These are phyloP conservation scores for Euleptes europaea DNA, from an alignment of 2,113 vertebrate genomes.

Conservation along the genomic window DNA sequence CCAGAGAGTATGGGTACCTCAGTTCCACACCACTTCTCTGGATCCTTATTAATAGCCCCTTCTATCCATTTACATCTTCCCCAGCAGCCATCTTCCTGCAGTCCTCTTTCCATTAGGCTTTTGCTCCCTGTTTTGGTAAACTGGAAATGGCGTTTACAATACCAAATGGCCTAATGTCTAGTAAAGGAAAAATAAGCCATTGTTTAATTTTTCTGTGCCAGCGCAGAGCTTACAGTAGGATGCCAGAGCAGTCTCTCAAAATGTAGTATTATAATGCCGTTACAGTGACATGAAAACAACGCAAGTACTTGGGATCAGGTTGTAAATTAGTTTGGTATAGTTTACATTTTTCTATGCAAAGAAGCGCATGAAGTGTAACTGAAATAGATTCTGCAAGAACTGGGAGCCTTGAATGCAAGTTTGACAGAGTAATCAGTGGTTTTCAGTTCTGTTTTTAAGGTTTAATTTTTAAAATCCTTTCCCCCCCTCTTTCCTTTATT, in stretches of 20 bases:
- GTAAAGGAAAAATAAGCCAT: neutral
- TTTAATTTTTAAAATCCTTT: conserved; percentile 31
- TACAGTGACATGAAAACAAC: neutral
- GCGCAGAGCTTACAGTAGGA: neutral
- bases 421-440: conserved; percentile 15
- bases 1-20: neutral
- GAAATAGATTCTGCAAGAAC: conserved; percentile 25
- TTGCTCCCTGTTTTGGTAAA: neutral
- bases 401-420: conserved; percentile 13
- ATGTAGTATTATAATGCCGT: neutral
- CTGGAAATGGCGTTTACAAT: conserved; percentile 34
- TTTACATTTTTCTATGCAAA: conserved; percentile 24
- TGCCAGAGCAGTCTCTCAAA: neutral
- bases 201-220: neutral
- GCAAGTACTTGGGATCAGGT: neutral
- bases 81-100: neutral
- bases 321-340: conserved; percentile 22
- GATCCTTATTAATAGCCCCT: neutral
- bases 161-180: conserved; percentile 12
- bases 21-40: neutral
- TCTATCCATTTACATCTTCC: neutral
- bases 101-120: neutral
- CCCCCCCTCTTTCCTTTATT: conserved; percentile 38
- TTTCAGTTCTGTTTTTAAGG: neutral
- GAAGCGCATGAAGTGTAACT: conserved; percentile 21